Conservation (phyloP, 2,797 vertebrate genomes). For the Trichosurus vulpecula region DNA sequence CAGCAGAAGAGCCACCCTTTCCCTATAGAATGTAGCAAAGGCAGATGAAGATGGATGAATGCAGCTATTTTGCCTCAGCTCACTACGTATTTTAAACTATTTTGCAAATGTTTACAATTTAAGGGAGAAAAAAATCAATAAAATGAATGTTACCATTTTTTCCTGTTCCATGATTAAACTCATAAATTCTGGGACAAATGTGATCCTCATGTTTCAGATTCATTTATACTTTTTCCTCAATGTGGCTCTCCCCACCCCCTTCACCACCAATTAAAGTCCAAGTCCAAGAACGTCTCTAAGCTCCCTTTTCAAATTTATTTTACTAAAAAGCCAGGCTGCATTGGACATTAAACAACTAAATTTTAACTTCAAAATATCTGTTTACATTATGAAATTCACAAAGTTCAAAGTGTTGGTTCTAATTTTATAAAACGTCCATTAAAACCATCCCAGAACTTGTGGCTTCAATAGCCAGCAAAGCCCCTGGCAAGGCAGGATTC, state of each 20-base stretch:
- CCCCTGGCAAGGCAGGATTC: background rate
- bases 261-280: background rate
- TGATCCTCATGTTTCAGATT: conserved; percentile 12
- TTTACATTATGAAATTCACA: background rate
- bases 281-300: background rate
- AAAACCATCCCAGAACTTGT: background rate
- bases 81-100: background rate
- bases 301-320: background rate
- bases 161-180: background rate
- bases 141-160: conserved; percentile 12
- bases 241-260: background rate
- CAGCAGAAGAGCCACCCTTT: background rate
- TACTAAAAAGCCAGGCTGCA: background rate
- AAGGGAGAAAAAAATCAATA: conserved; percentile 50
- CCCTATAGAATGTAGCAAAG: background rate
- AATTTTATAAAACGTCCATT: background rate
- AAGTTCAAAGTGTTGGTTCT: background rate
- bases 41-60: background rate
- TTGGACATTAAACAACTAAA: conserved; percentile 29
- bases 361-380: conserved; percentile 22
- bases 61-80: background rate
- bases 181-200: background rate
- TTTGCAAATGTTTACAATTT: conserved; percentile 46
- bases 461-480: background rate
- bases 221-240: conserved; percentile 19